These are phyloP conservation scores for Speoplatyrhinus poulsoni DNA, from an alignment of 2,113 vertebrate genomes.

Conservation along the genomic window DNA sequence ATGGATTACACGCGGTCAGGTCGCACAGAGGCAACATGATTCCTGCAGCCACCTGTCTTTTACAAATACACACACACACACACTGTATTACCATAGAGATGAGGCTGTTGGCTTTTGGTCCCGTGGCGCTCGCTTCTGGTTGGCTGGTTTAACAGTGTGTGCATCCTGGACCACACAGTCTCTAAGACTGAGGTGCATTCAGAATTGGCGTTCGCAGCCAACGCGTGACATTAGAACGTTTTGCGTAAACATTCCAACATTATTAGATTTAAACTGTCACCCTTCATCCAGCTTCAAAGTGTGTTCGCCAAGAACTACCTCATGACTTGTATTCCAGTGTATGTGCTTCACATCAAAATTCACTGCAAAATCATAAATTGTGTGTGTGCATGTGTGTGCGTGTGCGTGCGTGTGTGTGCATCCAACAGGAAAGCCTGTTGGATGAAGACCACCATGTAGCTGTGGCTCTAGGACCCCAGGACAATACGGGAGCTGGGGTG, in stretches of 20 bases:
- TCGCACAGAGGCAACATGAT: no score
- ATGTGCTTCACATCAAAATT: no score
- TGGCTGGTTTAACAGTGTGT: not conserved
- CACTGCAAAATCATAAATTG: not conserved
- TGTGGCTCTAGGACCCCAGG: constrained; percentile 84
- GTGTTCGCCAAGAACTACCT: no score
- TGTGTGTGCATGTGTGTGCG: constrained; percentile 13
- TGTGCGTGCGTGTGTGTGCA: not conserved
- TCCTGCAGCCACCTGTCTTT: no score
- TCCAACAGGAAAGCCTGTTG: constrained; percentile 80
- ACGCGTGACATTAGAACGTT: no score
- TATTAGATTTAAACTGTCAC: no score
- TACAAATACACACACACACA: not conserved
- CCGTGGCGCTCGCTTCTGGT: constrained; percentile 7
- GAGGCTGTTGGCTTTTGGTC: not conserved
- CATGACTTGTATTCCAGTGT: no score
- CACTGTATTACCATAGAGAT: not conserved
- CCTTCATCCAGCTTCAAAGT: no score
- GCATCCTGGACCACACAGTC: not conserved
- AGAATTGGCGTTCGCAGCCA: no score
- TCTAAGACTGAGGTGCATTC: no score
- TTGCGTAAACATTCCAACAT: no score
- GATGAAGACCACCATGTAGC: constrained; percentile 87
- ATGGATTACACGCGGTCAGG: no score
- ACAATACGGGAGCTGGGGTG: constrained; percentile 43